A percentile compares a stretch with the other conserved stretches of the same genome.
Conservation (phyloP, 2,888 invertebrate genomes). For the Nephrotoma guestfalica region DNA sequence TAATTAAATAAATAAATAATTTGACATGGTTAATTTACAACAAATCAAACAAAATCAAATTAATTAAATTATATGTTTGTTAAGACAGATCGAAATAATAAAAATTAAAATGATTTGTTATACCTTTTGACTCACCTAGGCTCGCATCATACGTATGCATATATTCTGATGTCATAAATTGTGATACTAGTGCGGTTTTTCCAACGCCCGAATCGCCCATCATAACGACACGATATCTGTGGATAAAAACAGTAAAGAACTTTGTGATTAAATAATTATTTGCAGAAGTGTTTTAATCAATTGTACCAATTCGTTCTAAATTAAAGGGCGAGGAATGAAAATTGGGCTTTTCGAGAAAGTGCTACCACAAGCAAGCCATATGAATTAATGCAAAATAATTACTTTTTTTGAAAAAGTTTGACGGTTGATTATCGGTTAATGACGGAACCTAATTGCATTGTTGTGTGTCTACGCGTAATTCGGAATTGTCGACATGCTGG, state of each 20-base stretch:
- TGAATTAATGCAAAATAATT: too few species aligned
- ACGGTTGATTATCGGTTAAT: too few species aligned
- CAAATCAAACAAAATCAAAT: neutral
- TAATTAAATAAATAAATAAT: neutral
- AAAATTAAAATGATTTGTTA: neutral
- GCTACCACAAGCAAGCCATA: too few species aligned
- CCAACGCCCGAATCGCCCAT: slow-evolving; percentile 78
- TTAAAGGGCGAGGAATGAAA: too few species aligned
- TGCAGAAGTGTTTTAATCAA: neutral
- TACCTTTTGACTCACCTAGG: slow-evolving; percentile 46
- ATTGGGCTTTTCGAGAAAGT: too few species aligned
- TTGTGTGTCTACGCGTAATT: too few species aligned
- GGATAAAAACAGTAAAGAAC: slow-evolving; percentile 13
- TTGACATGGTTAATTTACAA: neutral
- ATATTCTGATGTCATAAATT: slow-evolving; percentile 91
- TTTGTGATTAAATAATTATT: neutral
- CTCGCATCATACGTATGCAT: slow-evolving; percentile 91
- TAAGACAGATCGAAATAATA: neutral
- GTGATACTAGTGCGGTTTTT: slow-evolving; percentile 78
- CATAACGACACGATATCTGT: slow-evolving; percentile 69
- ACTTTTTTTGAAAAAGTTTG: too few species aligned
- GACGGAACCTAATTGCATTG: too few species aligned
- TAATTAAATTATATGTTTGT: neutral
- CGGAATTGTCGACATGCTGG: too few species aligned
- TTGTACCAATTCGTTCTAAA: too few species aligned